Conservation (phyloP, 1,140 invertebrate genomes). For the Psilanteris sp. region DNA sequence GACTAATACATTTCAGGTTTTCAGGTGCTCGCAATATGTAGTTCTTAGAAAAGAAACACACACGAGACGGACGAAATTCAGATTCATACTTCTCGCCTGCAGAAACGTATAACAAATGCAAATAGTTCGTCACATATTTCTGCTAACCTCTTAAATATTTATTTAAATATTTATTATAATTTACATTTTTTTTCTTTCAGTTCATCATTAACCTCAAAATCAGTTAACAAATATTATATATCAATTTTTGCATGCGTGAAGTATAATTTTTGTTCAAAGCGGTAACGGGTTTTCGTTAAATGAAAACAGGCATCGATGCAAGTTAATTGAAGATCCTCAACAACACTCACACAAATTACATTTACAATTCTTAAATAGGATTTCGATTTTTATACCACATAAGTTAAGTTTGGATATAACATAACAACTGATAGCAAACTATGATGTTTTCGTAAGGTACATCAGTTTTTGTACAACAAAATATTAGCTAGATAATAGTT, state of each 20-base stretch:
- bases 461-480: conserved; percentile 66
- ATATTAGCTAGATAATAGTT: conserved; percentile 64
- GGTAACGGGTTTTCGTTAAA: too few species aligned
- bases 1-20: conserved; percentile 34
- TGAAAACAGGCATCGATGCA: neutral
- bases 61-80: conserved; percentile 46
- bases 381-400: neutral
- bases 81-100: conserved; percentile 48
- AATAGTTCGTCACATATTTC: conserved; percentile 11
- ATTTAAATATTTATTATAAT: conserved; percentile 11
- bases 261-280: conserved; percentile 22
- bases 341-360: too few species aligned
- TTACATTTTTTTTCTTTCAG: conserved; percentile 8
- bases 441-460: conserved; percentile 61
- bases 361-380: too few species aligned
- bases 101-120: conserved; percentile 45
- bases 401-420: conserved; percentile 16
- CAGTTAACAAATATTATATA: conserved; percentile 33
- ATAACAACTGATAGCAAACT: conserved; percentile 42
- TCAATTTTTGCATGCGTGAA: conserved; percentile 53
- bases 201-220: conserved; percentile 20
- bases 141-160: conserved; percentile 13
- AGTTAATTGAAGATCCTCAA: neutral
- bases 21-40: conserved; percentile 41
- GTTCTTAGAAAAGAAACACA: conserved; percentile 25